Evolutionary conservation across 2,113 vertebrate species (phyloP).

Genomic region (Bos javanicus): DNA sequence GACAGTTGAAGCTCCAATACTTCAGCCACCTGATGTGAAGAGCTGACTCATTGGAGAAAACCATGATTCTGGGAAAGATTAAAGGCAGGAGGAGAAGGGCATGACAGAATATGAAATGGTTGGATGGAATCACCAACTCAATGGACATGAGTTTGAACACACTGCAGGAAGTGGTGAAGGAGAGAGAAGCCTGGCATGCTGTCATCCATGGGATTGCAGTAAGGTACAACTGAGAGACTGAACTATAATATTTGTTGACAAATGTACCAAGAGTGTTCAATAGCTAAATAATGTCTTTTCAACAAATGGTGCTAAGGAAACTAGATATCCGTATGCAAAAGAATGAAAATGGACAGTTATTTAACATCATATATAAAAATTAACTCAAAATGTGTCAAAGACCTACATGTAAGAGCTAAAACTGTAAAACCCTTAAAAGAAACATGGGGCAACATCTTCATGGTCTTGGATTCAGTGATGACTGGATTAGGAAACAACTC

Average conservation of each 20-base stretch:
- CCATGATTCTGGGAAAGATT: not conserved
- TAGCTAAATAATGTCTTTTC: too few species aligned
- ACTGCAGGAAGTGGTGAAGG: not conserved
- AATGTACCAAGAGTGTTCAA: not conserved
- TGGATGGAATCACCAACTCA: not conserved
- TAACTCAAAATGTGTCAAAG: not conserved
- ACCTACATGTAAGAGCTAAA: not conserved
- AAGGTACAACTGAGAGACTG: not conserved
- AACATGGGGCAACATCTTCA: not conserved
- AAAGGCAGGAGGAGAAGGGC: not conserved
- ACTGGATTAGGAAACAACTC: not conserved
- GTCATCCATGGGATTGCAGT: not conserved
- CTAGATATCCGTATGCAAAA: not conserved
- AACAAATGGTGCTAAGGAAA: not conserved
- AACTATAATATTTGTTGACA: not conserved
- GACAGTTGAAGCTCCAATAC: not conserved
- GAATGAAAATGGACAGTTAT: not conserved
- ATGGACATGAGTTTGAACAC: not conserved
- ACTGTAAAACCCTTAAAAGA: not conserved
- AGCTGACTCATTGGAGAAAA: not conserved
- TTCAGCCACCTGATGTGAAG: not conserved
- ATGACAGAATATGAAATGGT: not conserved
- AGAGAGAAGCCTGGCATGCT: not conserved
- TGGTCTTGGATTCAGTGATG: not conserved
- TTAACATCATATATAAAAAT: not conserved